phyloP scores from a whole-genome alignment of 2,797 vertebrate genomes.

The Rhynchotus rufescens region DNA sequence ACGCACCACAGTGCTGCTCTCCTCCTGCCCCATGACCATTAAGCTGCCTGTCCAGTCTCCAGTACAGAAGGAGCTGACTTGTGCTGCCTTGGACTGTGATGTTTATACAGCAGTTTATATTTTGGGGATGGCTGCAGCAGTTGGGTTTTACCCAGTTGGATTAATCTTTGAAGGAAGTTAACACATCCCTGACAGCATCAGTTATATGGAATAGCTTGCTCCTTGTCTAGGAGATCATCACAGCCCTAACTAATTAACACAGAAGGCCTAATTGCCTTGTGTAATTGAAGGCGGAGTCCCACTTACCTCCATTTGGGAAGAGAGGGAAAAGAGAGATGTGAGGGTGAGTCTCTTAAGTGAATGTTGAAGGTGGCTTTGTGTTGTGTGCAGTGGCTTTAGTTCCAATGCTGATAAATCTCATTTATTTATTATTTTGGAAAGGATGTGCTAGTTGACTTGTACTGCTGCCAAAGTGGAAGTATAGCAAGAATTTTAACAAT shows the following conservation, averaged over 20 bases:
- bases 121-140: background rate
- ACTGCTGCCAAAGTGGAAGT: background rate
- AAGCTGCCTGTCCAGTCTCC: background rate
- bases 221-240: background rate
- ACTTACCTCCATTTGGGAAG: background rate
- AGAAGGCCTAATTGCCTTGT: conserved; percentile 17
- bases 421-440: background rate
- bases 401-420: background rate
- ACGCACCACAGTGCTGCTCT: fast-evolving
- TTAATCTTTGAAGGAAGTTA: background rate
- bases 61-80: background rate
- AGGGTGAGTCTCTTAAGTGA: background rate
- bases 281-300: conserved; percentile 11
- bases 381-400: background rate
- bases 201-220: background rate
- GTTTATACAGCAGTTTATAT: background rate
- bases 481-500: too few relatives aligned
- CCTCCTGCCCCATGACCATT: background rate
- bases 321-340: background rate
- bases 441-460: background rate
- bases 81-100: background rate
- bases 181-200: background rate
- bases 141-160: background rate
- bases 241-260: conserved; percentile 43
- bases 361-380: too few relatives aligned